Percentiles rank a stretch among this genome's conserved stretches.
Conservation (phyloP, 2,888 invertebrate genomes). For the Callyntrura guangdongensis region DNA sequence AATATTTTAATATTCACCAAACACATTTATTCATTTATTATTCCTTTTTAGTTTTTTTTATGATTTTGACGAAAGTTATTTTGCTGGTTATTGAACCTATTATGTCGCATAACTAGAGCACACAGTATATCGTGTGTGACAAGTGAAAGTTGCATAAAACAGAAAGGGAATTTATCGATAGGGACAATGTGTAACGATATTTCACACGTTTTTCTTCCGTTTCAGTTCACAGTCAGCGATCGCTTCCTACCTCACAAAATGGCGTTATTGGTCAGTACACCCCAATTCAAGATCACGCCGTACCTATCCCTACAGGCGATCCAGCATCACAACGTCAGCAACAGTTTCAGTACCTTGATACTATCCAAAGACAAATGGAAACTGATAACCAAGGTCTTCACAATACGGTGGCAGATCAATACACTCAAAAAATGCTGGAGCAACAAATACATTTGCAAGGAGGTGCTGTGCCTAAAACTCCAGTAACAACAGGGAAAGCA, state of each 20-base stretch:
- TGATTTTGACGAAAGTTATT: too few species aligned
- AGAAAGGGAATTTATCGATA: not conserved
- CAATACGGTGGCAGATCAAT: slow-evolving; percentile 42
- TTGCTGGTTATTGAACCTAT: too few species aligned
- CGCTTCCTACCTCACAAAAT: slow-evolving; percentile 45
- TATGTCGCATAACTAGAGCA: too few species aligned
- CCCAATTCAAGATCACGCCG: slow-evolving; percentile 62
- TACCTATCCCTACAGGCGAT: slow-evolving; percentile 41
- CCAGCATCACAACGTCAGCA: slow-evolving; percentile 62
- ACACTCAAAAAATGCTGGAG: slow-evolving; percentile 57
- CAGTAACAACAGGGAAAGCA: slow-evolving; percentile 54
- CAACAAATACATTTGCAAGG: slow-evolving; percentile 71
- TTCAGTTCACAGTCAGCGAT: slow-evolving; percentile 67
- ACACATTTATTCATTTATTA: too few species aligned
- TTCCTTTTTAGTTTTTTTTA: too few species aligned
- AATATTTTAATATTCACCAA: too few species aligned
- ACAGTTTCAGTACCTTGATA: slow-evolving; percentile 63
- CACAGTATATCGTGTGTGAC: not conserved
- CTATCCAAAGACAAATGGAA: slow-evolving; percentile 69
- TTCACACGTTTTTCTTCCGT: not conserved
- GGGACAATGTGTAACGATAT: not conserved
- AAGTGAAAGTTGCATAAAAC: not conserved
- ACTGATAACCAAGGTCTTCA: slow-evolving; percentile 52
- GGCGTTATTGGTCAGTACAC: slow-evolving; percentile 62
- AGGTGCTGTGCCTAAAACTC: slow-evolving; percentile 20